A percentile compares a stretch with the other conserved stretches of the same genome.
Evolutionary conservation across 2,888 invertebrate species (phyloP).

Genomic region (Napeogenes sylphis): DNA sequence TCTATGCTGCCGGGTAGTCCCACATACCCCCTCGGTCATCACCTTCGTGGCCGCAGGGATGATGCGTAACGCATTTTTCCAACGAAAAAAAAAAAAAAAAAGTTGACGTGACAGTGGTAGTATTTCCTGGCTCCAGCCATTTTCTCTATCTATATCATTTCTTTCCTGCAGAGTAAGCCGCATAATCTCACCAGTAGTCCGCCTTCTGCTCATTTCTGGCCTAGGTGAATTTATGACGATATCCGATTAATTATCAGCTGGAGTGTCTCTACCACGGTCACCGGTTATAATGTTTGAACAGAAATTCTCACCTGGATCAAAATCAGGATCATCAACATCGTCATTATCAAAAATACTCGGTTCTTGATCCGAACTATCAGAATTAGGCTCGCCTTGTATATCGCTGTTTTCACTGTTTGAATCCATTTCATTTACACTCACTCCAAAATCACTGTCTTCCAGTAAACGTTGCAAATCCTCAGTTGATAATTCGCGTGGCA

Average conservation of each 20-base stretch:
- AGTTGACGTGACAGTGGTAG: slow-evolving; percentile 14
- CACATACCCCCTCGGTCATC: too few relatives aligned
- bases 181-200: slow-evolving; percentile 13
- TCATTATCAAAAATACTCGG: slow-evolving; percentile 16
- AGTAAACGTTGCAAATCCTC: slow-evolving; percentile 12
- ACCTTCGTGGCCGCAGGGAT: too few relatives aligned
- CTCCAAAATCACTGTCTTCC: slow-evolving; percentile 13
- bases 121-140: slow-evolving; percentile 7
- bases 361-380: slow-evolving; percentile 12
- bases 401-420: slow-evolving; percentile 9
- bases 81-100: too few relatives aligned
- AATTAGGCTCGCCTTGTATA: slow-evolving; percentile 12
- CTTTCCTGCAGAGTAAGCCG: slow-evolving; percentile 11
- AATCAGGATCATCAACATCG: slow-evolving; percentile 15
- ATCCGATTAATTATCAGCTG: too few relatives aligned
- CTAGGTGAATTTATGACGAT: not conserved
- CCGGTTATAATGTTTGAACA: too few relatives aligned
- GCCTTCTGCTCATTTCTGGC: slow-evolving; percentile 13
- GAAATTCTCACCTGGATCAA: slow-evolving; percentile 12
- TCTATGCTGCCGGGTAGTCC: too few relatives aligned
- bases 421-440: slow-evolving; percentile 7
- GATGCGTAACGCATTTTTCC: too few relatives aligned
- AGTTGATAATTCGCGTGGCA: slow-evolving; percentile 10
- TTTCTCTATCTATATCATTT: not conserved
- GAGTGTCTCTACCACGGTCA: too few relatives aligned